These are phyloP conservation scores for Drosophila affinis DNA, from an alignment of 2,888 invertebrate species.

Conservation along the genomic window DNA sequence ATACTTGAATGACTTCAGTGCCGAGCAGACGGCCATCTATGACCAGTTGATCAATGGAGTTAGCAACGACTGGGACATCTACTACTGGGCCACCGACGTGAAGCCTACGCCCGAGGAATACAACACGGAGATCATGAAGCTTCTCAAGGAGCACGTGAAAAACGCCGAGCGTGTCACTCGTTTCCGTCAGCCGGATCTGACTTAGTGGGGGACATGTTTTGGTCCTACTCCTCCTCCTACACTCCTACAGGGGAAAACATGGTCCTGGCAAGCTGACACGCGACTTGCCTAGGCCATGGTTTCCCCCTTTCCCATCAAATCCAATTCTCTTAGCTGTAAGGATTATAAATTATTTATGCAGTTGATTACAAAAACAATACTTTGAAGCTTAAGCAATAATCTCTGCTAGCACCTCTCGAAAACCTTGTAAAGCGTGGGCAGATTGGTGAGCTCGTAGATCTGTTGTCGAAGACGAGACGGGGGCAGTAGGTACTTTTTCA, in stretches of 20 bases:
- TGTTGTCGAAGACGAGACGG: constrained; percentile 90
- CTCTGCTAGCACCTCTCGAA: constrained; percentile 94
- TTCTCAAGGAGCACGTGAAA: constrained; percentile 92
- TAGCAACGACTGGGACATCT: constrained; percentile 98
- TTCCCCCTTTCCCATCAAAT: neutral
- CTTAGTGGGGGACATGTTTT: neutral
- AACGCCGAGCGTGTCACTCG: constrained; percentile 89
- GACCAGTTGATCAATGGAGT: constrained; percentile 95
- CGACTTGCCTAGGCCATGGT: neutral
- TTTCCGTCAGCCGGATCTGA: constrained; percentile 88
- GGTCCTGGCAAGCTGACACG: neutral
- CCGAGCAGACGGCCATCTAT: constrained; percentile 90
- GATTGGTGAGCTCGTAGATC: constrained; percentile 92
- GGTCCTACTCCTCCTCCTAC: neutral
- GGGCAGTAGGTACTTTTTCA: constrained; percentile 91
- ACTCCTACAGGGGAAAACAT: neutral
- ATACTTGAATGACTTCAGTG: constrained; percentile 89
- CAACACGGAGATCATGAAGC: constrained; percentile 92
- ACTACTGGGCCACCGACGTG: constrained; percentile 94
- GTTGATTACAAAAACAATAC: neutral
- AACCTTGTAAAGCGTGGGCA: constrained; percentile 96
- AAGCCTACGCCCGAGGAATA: constrained; percentile 93
- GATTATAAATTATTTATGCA: constrained; percentile 1
- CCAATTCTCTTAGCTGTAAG: neutral
- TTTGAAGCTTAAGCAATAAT: neutral